Conservation (phyloP, 2,113 vertebrate species). For the Myrmecobius fasciatus region DNA sequence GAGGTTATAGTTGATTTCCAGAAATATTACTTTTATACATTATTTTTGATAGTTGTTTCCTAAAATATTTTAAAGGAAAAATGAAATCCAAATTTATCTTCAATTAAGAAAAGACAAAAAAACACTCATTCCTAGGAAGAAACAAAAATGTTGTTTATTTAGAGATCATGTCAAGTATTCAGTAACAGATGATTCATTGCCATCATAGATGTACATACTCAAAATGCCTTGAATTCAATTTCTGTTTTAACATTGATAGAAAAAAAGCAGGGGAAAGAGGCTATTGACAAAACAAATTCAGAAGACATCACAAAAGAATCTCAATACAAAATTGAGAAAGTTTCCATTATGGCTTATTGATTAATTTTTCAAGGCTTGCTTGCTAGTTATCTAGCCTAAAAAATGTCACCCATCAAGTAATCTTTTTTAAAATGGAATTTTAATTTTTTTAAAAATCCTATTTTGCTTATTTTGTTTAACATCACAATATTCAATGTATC, state of each 20-base stretch:
- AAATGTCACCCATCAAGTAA: background rate
- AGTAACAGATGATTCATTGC: background rate
- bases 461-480: background rate
- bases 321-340: background rate
- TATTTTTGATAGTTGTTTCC: slow-evolving; percentile 17
- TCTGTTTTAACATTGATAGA: background rate
- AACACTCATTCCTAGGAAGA: background rate
- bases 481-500: background rate
- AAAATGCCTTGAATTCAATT: background rate
- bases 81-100: slow-evolving; percentile 3
- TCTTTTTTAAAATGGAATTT: background rate
- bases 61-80: slow-evolving; percentile 48
- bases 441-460: background rate
- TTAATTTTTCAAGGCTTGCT: background rate
- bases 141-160: background rate
- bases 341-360: background rate
- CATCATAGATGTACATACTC: background rate
- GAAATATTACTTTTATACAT: background rate
- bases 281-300: background rate
- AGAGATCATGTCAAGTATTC: background rate
- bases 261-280: background rate
- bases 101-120: background rate
- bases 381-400: background rate
- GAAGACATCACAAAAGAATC: background rate
- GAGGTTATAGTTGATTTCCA: background rate